A percentile compares a stretch with the other conserved stretches of the same genome.
Evolutionary conservation across 2,797 vertebrate genomes (phyloP).

Genomic region (Tamandua tetradactyla): DNA sequence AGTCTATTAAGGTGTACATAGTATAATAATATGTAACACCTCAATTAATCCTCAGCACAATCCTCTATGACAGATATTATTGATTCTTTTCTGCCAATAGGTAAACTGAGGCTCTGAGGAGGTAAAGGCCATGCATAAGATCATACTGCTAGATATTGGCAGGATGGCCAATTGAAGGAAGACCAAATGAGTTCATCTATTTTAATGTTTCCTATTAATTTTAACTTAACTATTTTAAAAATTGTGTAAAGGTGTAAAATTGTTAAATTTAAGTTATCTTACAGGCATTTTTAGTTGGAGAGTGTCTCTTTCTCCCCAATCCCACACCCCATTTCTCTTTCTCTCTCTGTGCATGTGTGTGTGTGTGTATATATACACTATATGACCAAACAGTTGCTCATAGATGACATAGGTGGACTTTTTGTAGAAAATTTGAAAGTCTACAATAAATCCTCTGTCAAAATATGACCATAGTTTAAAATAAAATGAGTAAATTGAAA

Average conservation of each 20-base stretch:
- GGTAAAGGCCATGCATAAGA: neutral
- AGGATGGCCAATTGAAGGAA: neutral
- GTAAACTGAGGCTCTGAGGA: neutral
- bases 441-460: neutral
- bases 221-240: neutral
- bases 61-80: neutral
- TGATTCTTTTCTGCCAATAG: neutral
- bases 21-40: neutral
- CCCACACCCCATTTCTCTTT: too few relatives aligned
- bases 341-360: neutral
- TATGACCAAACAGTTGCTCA: neutral
- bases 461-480: neutral
- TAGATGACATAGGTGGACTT: neutral
- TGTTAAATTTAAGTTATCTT: neutral
- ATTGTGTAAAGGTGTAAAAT: neutral
- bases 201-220: constrained; percentile 22
- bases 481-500: too few relatives aligned
- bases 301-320: neutral
- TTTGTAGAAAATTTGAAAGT: neutral
- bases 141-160: constrained; percentile 24
- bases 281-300: neutral
- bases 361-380: neutral
- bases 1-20: neutral
- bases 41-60: neutral
- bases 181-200: neutral